Percentiles rank a stretch among this genome's conserved stretches.
Evolutionary conservation across 1,140 invertebrate genomes (phyloP).

Genomic region (Lamellibrachia luymesi): DNA sequence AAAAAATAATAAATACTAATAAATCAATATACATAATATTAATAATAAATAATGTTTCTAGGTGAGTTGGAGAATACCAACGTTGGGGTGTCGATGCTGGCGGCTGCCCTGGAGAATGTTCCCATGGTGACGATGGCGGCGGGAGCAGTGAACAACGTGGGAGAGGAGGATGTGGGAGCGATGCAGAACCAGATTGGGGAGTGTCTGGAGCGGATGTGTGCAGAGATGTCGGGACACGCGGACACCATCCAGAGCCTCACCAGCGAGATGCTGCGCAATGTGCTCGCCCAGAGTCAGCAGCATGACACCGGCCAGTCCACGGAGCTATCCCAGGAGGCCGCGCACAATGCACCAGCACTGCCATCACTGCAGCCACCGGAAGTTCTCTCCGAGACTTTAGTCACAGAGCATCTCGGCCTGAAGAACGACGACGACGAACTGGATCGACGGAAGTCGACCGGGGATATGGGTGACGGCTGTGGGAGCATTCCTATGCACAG

Average conservation of each 20-base stretch:
- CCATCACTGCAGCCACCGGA: neutral
- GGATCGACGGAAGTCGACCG: neutral
- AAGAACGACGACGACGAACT: neutral
- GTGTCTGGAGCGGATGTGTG: neutral
- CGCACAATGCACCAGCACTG: neutral
- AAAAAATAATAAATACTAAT: neutral
- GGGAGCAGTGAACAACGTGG: slow-evolving; percentile 13
- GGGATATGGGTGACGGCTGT: neutral
- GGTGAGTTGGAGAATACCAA: neutral
- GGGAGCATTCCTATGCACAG: neutral
- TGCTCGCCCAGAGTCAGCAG: neutral
- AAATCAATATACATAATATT: neutral
- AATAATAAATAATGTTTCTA: neutral
- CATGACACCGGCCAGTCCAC: neutral
- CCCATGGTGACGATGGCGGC: slow-evolving; percentile 11
- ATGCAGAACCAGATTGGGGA: slow-evolving; percentile 9
- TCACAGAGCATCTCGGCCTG: neutral
- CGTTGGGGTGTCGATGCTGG: neutral
- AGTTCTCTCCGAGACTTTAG: neutral
- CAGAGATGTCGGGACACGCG: neutral
- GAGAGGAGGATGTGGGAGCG: neutral
- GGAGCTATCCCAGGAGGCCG: neutral
- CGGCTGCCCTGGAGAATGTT: neutral
- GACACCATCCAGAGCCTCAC: slow-evolving; percentile 12
- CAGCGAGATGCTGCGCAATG: neutral